These are phyloP conservation scores for Acromyrmex charruanus DNA, from an alignment of 1,140 invertebrate species.

Conservation along the genomic window DNA sequence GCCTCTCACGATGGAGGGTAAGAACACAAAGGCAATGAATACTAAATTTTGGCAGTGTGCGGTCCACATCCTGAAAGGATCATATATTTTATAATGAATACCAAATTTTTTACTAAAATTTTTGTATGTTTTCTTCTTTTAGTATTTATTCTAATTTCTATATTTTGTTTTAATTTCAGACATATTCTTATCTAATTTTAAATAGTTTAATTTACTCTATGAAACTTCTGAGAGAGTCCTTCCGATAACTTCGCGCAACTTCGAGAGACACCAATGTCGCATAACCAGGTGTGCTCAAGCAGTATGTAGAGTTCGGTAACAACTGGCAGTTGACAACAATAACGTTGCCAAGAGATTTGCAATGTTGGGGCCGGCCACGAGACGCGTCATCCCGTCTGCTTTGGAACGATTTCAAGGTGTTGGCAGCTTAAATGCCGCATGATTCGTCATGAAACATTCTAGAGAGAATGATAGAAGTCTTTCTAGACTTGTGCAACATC, in stretches of 20 bases:
- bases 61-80: conserved; percentile 66
- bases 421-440: conserved; percentile 46
- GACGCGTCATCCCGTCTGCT: conserved; percentile 58
- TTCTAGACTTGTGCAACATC: conserved; percentile 37
- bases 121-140: background rate
- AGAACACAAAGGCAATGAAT: conserved; percentile 52
- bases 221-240: background rate
- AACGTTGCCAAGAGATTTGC: conserved; percentile 56
- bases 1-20: conserved; percentile 59
- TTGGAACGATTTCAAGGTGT: conserved; percentile 65
- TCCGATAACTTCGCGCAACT: background rate
- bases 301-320: conserved; percentile 39
- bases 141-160: too few relatives aligned
- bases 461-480: conserved; percentile 24
- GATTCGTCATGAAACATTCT: conserved; percentile 33
- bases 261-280: background rate
- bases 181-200: background rate
- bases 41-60: conserved; percentile 48
- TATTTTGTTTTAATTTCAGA: background rate
- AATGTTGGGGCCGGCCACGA: background rate
- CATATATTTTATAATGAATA: background rate
- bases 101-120: background rate
- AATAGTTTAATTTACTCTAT: background rate
- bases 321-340: conserved; percentile 61
- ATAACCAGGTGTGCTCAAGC: conserved; percentile 25